phyloP scores from a whole-genome alignment of 2,888 invertebrate genomes.

The Conops quadrifasciatus region DNA sequence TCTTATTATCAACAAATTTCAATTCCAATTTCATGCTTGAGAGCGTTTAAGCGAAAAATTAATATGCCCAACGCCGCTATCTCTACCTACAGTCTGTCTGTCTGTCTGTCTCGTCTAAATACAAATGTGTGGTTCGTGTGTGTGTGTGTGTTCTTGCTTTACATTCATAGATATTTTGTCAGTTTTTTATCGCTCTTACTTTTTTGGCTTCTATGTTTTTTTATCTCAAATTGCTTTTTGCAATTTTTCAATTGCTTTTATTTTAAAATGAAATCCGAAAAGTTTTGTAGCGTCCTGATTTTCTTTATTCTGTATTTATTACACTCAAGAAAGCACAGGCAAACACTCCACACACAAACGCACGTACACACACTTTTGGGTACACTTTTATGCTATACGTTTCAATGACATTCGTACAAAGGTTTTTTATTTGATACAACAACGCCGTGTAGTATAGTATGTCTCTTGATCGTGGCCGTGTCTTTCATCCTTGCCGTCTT shows the following conservation, averaged over 20 bases:
- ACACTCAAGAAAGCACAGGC: background rate
- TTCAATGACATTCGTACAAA: background rate
- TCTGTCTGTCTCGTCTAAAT: no score
- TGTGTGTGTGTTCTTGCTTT: background rate
- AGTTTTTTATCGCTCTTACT: background rate
- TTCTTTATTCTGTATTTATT: background rate
- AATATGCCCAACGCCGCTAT: no score
- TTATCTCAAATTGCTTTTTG: no score
- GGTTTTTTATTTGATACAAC: background rate
- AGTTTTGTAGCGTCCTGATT: background rate
- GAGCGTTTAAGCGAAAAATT: background rate
- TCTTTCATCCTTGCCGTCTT: no score
- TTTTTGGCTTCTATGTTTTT: background rate
- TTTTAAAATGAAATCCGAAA: slow-evolving; percentile 9
- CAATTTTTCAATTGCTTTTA: background rate
- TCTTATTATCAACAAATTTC: no score
- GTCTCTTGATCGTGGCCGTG: no score
- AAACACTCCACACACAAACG: background rate
- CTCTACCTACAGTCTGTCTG: no score
- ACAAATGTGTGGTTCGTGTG: background rate
- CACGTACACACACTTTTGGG: background rate
- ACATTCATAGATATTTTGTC: background rate
- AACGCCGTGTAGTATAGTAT: background rate
- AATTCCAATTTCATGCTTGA: slow-evolving; percentile 7
- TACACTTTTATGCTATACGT: background rate